Evolutionary conservation across 2,113 vertebrate species (phyloP).

Genomic region (Pleuronectes platessa): DNA sequence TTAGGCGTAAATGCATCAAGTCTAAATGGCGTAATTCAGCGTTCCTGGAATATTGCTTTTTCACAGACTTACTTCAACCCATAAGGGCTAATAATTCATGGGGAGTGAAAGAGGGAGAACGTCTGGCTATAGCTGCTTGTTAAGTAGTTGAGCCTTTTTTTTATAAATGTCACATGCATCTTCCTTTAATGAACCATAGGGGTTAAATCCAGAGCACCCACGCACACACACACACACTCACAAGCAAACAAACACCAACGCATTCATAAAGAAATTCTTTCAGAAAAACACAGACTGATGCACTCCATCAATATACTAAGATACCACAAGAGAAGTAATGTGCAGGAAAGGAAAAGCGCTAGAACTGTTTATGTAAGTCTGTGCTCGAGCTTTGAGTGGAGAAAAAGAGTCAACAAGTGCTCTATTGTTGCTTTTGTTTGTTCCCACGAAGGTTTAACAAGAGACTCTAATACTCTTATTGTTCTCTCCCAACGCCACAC

Average conservation of each 20-base stretch:
- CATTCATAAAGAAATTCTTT: neutral
- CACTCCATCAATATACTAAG: neutral
- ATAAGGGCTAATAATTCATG: constrained; percentile 62
- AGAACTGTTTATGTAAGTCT: constrained; percentile 7
- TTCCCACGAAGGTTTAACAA: constrained; percentile 56
- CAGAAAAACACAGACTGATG: neutral
- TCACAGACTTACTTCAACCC: constrained; percentile 62
- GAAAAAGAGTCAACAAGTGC: constrained; percentile 55
- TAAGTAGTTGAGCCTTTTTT: constrained; percentile 36
- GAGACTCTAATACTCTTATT: constrained; percentile 48
- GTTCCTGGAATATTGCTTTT: constrained; percentile 65
- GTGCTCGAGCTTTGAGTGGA: constrained; percentile 15
- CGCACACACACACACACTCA: neutral
- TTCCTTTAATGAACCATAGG: constrained; percentile 59
- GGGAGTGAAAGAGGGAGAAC: neutral
- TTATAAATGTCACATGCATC: constrained; percentile 67
- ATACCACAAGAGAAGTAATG: neutral
- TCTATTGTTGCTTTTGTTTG: constrained; percentile 65
- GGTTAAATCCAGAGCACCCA: constrained; percentile 40
- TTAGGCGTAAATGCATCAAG: constrained; percentile 63
- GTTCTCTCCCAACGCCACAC: constrained; percentile 56
- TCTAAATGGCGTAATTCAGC: constrained; percentile 62
- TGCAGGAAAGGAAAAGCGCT: constrained; percentile 5
- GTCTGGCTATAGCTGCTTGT: constrained; percentile 43
- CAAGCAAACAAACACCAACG: neutral